These are phyloP conservation scores for Drosophila subquinaria DNA, from an alignment of 2,888 invertebrate species.

Conservation along the genomic window DNA sequence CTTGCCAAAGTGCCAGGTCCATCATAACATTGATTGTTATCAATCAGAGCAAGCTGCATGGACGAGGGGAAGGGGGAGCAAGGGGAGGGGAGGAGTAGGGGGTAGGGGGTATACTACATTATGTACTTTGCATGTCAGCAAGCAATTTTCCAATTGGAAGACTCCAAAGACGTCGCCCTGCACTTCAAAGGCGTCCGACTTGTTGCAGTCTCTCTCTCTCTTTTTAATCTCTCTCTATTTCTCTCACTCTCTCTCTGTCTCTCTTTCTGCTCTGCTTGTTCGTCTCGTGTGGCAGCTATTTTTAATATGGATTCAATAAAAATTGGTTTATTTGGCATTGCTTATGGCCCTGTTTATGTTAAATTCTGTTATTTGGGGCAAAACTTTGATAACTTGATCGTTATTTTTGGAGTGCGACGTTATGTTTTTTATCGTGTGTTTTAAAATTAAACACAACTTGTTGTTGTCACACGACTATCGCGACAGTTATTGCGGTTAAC, in stretches of 20 bases:
- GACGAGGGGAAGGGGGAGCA: neutral
- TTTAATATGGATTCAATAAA: conserved; percentile 58
- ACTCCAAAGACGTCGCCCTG: conserved; percentile 50
- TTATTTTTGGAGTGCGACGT: conserved; percentile 50
- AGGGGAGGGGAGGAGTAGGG: no score
- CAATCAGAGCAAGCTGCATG: conserved; percentile 43
- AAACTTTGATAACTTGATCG: conserved; percentile 40
- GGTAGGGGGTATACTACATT: conserved; percentile 52
- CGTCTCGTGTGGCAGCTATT: conserved; percentile 18
- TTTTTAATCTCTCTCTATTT: neutral
- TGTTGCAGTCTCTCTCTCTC: conserved; percentile 36
- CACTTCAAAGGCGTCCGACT: conserved; percentile 61
- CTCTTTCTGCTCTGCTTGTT: neutral
- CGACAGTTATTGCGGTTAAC: conserved; percentile 20
- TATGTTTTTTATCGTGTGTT: conserved; percentile 64
- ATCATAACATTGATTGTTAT: conserved; percentile 61
- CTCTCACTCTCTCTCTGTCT: neutral
- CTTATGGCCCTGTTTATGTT: conserved; percentile 50
- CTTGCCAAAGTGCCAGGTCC: conserved; percentile 50
- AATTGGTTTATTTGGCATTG: conserved; percentile 56
- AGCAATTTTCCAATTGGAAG: conserved; percentile 75
- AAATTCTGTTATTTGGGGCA: conserved; percentile 18
- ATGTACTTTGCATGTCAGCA: conserved; percentile 84
- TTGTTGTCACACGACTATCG: conserved; percentile 20
- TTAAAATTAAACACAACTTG: conserved; percentile 70